These are phyloP conservation scores for Acanthisitta chloris DNA, from an alignment of 2,113 vertebrate species.

Conservation along the genomic window DNA sequence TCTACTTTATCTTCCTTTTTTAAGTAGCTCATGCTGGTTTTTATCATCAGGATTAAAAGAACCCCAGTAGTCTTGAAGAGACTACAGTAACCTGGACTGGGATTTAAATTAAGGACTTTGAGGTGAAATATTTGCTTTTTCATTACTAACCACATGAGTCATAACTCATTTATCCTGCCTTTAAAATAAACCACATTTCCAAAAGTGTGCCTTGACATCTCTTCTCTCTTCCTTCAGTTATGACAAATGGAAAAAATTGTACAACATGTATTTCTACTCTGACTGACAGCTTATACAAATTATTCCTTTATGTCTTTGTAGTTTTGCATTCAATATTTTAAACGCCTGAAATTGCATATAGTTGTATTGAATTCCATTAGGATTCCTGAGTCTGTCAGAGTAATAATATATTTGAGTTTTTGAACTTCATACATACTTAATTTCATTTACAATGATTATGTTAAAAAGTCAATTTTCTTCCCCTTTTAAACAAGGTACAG, in stretches of 20 bases:
- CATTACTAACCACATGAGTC: neutral
- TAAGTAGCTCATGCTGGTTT: neutral
- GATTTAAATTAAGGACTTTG: neutral
- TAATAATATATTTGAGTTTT: conserved; percentile 9
- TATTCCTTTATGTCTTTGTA: conserved; percentile 22
- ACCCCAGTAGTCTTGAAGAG: neutral
- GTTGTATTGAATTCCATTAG: neutral
- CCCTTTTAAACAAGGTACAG: neutral
- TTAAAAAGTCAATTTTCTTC: neutral
- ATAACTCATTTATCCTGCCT: neutral
- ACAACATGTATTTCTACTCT: neutral
- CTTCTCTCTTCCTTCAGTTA: neutral
- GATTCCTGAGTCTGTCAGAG: neutral
- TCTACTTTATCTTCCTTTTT: neutral
- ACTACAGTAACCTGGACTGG: neutral
- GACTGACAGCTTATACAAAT: conserved; percentile 43
- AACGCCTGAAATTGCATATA: neutral
- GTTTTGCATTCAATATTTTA: conserved; percentile 31
- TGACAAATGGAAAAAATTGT: conserved; percentile 28
- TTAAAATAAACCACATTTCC: neutral
- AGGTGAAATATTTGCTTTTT: neutral
- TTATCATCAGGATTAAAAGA: neutral
- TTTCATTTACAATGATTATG: neutral
- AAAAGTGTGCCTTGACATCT: neutral
- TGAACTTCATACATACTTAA: neutral